phyloP scores from a whole-genome alignment of 2,113 vertebrate species.

The Apus apus region DNA sequence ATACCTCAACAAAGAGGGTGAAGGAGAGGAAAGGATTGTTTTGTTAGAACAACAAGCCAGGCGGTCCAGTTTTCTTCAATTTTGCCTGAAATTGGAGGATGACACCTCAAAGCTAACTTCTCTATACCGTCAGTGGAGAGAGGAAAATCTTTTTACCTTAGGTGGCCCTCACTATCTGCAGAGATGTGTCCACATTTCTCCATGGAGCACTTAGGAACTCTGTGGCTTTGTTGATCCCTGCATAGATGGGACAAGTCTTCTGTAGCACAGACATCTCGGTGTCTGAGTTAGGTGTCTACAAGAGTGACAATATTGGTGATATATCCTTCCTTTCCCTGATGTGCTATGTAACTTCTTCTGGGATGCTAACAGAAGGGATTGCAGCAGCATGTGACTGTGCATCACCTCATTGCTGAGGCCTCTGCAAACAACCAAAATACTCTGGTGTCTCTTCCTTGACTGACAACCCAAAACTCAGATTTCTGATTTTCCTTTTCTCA shows the following conservation, averaged over 20 bases:
- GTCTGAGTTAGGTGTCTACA: not conserved
- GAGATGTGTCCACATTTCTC: not conserved
- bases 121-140: not conserved
- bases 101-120: not conserved
- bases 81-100: not conserved
- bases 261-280: not conserved
- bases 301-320: not conserved
- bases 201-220: not conserved
- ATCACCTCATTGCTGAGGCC: not conserved
- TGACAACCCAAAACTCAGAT: not conserved
- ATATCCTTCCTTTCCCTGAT: accelerated
- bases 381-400: not conserved
- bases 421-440: not conserved
- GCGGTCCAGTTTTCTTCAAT: not conserved
- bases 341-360: not conserved
- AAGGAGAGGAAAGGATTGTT: not conserved
- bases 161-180: not conserved
- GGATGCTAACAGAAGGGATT: not conserved
- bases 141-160: not conserved
- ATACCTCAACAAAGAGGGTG: not conserved
- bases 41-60: not conserved
- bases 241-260: not conserved
- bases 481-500: not conserved
- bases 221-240: not conserved
- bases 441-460: not conserved